Evolutionary conservation across 92 coral and sea anemone species (phyloP).

Genomic region (Parazoanthus atlanticus): DNA sequence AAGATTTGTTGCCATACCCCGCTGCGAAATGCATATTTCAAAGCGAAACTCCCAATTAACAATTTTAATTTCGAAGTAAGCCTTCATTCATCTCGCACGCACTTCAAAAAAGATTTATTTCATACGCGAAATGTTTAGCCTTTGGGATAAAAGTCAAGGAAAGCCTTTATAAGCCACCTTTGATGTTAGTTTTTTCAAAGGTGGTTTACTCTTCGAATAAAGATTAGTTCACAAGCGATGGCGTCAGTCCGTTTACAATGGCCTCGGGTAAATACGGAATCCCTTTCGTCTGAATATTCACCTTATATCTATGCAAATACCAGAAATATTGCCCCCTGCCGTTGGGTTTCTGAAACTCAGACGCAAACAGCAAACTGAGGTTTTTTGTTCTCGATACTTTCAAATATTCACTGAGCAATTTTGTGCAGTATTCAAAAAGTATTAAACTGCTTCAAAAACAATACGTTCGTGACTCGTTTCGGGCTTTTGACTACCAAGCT

Average conservation of each 20-base stretch:
- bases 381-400: conserved; percentile 2
- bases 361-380: conserved; percentile 6
- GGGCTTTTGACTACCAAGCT: background rate
- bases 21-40: conserved; percentile 51
- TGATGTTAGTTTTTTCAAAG: background rate
- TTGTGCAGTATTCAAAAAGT: background rate
- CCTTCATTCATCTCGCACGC: conserved; percentile 42
- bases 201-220: conserved; percentile 17
- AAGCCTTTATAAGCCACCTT: background rate
- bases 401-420: too few species aligned
- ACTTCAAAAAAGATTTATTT: conserved; percentile 9
- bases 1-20: conserved; percentile 42
- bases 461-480: background rate
- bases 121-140: conserved; percentile 3
- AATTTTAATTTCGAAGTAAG: conserved; percentile 42
- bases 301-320: conserved; percentile 43
- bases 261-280: conserved; percentile 38
- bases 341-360: conserved; percentile 35
- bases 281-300: conserved; percentile 36
- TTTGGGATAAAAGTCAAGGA: conserved; percentile 8
- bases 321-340: conserved; percentile 50
- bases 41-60: conserved; percentile 39
- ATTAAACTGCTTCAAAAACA: background rate
- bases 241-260: conserved; percentile 1
- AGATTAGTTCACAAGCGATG: background rate